These are phyloP conservation scores for Cassiopea andromeda DNA, from an alignment of 30 jellyfish, hydroid and myxozoan genomes.

Conservation along the genomic window DNA sequence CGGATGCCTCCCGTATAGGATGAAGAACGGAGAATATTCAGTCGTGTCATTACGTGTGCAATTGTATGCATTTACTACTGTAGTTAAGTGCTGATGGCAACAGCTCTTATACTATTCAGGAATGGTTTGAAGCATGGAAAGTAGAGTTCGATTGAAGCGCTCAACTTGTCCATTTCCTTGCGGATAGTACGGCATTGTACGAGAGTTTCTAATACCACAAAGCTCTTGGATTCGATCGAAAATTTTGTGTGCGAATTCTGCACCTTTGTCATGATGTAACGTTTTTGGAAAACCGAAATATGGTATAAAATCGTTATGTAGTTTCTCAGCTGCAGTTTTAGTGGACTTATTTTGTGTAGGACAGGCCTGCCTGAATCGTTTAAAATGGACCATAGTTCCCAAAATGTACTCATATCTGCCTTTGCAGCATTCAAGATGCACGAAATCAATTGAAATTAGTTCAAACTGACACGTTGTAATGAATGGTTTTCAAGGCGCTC, in stretches of 20 bases:
- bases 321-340: constrained; percentile 63
- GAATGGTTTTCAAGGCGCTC: constrained; percentile 44
- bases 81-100: constrained; percentile 57
- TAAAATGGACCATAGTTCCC: constrained; percentile 55
- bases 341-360: constrained; percentile 57
- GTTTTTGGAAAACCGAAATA: constrained; percentile 64
- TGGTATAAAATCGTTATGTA: constrained; percentile 50
- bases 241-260: constrained; percentile 55
- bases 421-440: constrained; percentile 43
- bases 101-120: constrained; percentile 50
- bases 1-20: constrained; percentile 56
- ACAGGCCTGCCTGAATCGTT: constrained; percentile 55
- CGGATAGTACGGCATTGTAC: constrained; percentile 77
- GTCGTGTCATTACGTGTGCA: constrained; percentile 60
- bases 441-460: constrained; percentile 38
- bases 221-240: constrained; percentile 28
- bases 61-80: constrained; percentile 53
- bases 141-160: constrained; percentile 39
- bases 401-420: constrained; percentile 67
- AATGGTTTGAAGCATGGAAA: constrained; percentile 48
- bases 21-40: constrained; percentile 51
- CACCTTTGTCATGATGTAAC: constrained; percentile 51
- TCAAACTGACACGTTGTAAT: constrained; percentile 47
- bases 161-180: constrained; percentile 58
- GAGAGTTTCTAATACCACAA: constrained; percentile 31